These are phyloP conservation scores for Brachyhypopomus occidentalis DNA, from an alignment of 2,113 vertebrate species.

Conservation along the genomic window DNA sequence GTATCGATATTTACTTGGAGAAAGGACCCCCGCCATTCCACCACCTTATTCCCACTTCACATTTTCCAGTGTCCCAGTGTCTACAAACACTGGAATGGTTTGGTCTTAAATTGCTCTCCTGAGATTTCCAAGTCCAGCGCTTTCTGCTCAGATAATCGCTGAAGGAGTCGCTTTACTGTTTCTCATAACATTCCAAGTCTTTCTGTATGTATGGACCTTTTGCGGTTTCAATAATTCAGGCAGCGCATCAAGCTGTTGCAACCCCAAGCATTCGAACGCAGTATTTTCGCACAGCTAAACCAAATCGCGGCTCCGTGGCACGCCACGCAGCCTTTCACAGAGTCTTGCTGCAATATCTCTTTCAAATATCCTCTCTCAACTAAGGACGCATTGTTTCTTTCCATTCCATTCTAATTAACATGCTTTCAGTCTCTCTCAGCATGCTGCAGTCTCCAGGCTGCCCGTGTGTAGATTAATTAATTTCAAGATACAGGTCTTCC, in stretches of 20 bases:
- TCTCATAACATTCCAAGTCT: background rate
- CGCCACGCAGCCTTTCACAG: background rate
- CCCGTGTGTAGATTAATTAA: background rate
- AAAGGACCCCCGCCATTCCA: background rate
- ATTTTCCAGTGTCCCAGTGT: background rate
- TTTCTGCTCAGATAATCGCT: background rate
- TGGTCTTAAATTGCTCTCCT: background rate
- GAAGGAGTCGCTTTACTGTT: background rate
- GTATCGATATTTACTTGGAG: constrained; percentile 21
- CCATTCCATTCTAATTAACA: background rate
- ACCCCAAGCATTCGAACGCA: background rate
- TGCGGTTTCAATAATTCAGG: too few species aligned
- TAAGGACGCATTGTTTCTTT: background rate
- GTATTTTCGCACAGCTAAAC: constrained; percentile 42
- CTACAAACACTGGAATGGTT: background rate
- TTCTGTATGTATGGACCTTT: background rate
- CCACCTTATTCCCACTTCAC: background rate
- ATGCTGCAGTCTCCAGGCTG: background rate
- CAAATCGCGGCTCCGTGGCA: background rate
- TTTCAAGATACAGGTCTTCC: background rate
- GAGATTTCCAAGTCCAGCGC: background rate
- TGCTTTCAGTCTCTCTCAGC: background rate
- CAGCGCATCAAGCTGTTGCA: too few species aligned
- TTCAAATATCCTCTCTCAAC: too few species aligned
- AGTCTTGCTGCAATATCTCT: background rate